A percentile compares a stretch with the other conserved stretches of the same genome.
These are phyloP conservation scores for Nephrotoma flavescens DNA, from an alignment of 2,888 invertebrate genomes.

Conservation along the genomic window DNA sequence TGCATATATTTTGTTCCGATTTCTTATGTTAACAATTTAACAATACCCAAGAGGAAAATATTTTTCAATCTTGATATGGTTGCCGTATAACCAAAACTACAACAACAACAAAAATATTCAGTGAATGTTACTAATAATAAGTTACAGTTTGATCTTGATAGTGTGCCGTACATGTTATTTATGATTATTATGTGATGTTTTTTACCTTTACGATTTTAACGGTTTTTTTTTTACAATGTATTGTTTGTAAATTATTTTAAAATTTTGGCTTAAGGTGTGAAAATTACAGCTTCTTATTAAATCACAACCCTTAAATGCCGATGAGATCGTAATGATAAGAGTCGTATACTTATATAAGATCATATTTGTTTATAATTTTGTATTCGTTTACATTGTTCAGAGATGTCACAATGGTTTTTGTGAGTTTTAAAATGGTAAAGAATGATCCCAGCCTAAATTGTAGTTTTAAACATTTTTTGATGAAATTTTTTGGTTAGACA, in stretches of 20 bases:
- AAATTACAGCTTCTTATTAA: neutral
- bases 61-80: neutral
- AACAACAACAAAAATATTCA: neutral
- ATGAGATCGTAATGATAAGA: neutral
- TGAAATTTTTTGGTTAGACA: no score
- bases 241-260: neutral
- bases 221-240: neutral
- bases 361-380: neutral
- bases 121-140: neutral
- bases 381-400: no score
- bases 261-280: neutral
- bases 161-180: neutral
- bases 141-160: neutral
- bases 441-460: no score
- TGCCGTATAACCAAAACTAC: neutral
- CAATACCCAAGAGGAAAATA: neutral
- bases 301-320: neutral
- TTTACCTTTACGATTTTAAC: neutral
- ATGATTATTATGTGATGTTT: neutral
- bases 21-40: neutral
- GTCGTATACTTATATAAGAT: neutral
- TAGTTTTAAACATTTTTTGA: no score
- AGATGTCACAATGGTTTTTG: no score
- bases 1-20: neutral
- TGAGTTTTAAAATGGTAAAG: no score